A percentile compares a stretch with the other conserved stretches of the same genome.
These are phyloP conservation scores for Slavum lentiscoides DNA, from an alignment of 2,888 invertebrate species.

Conservation along the genomic window DNA sequence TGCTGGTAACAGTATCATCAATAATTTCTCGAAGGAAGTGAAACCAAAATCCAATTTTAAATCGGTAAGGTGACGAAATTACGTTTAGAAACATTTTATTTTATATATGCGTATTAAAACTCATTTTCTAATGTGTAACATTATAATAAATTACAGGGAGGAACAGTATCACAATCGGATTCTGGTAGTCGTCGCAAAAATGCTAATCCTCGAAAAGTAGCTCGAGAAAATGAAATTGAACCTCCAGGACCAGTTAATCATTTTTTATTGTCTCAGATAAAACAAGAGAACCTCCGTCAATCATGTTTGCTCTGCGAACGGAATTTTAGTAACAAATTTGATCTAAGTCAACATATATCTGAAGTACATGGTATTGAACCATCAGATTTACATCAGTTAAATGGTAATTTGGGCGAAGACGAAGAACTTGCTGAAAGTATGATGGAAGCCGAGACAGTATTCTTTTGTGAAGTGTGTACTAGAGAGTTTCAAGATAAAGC, in stretches of 20 bases:
- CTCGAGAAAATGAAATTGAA: slow-evolving; percentile 54
- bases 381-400: slow-evolving; percentile 49
- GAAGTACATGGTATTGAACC: slow-evolving; percentile 55
- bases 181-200: slow-evolving; percentile 60
- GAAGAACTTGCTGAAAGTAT: slow-evolving; percentile 58
- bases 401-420: slow-evolving; percentile 47
- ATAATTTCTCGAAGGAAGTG: slow-evolving; percentile 34
- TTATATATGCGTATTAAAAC: not conserved
- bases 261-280: slow-evolving; percentile 36
- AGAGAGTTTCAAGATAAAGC: slow-evolving; percentile 63
- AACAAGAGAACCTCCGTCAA: slow-evolving; percentile 46
- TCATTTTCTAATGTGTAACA: not conserved
- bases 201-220: slow-evolving; percentile 60
- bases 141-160: slow-evolving; percentile 29
- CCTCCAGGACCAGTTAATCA: slow-evolving; percentile 24
- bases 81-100: not conserved
- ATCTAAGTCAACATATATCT: slow-evolving; percentile 54
- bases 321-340: slow-evolving; percentile 54
- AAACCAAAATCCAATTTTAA: slow-evolving; percentile 28
- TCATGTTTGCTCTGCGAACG: slow-evolving; percentile 56
- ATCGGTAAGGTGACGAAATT: slow-evolving; percentile 12
- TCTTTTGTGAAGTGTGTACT: slow-evolving; percentile 62
- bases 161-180: slow-evolving; percentile 27
- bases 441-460: slow-evolving; percentile 62
- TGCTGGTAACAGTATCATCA: slow-evolving; percentile 29